Evolutionary conservation across 2,113 vertebrate genomes (phyloP).

Genomic region (Benitochromis conjunctus): DNA sequence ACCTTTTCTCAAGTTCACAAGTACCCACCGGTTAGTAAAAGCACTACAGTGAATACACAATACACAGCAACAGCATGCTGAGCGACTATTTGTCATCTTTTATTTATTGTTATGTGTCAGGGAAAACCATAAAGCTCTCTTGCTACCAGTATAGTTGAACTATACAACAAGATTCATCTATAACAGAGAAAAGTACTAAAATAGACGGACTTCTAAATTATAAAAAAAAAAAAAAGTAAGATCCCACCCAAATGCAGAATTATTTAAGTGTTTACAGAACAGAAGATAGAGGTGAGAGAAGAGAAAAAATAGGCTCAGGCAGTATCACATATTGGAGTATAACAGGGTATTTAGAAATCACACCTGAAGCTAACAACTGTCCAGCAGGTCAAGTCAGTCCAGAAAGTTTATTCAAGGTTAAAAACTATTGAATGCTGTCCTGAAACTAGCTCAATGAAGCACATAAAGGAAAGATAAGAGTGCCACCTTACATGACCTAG

Average conservation of each 20-base stretch:
- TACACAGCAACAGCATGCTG: not conserved
- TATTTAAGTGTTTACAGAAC: not conserved
- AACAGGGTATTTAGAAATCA: not conserved
- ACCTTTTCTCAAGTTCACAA: not conserved
- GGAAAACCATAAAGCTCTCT: not conserved
- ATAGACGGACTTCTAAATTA: not conserved
- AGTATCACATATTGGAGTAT: not conserved
- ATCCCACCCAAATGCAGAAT: not conserved
- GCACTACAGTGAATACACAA: not conserved
- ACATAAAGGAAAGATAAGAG: not conserved
- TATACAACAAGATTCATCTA: not conserved
- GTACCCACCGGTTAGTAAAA: not conserved
- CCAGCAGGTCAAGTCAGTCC: not conserved
- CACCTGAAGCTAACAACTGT: not conserved
- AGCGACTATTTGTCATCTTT: not conserved
- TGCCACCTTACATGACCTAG: not conserved
- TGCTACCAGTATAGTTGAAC: not conserved
- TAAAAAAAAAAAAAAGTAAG: fast-evolving
- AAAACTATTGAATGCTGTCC: not conserved
- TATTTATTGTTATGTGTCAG: not conserved
- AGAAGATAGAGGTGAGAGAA: not conserved
- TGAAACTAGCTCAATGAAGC: not conserved
- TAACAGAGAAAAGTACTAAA: not conserved
- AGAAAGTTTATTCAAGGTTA: not conserved
- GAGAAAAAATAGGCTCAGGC: too few relatives aligned